Evolutionary conservation across 2,888 invertebrate species (phyloP).

Genomic region (Eupithecia pulchellata): DNA sequence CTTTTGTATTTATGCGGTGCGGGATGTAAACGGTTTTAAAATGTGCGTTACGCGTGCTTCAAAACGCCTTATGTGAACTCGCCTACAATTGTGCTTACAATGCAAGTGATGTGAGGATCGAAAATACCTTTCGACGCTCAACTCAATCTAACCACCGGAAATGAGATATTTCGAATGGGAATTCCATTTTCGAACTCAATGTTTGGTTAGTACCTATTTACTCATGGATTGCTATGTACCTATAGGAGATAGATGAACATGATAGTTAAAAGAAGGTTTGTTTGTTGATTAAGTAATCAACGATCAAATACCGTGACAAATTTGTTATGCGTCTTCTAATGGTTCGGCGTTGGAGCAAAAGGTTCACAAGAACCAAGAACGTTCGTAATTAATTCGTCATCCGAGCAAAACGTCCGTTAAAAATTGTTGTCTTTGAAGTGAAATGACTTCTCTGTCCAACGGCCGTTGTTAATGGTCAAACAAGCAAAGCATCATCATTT

Average conservation of each 20-base stretch:
- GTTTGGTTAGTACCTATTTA: constrained; percentile 23
- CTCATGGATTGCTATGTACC: not conserved
- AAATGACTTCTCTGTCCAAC: too few species aligned
- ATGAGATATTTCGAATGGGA: constrained; percentile 34
- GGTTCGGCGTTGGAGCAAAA: too few species aligned
- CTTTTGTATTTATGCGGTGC: too few species aligned
- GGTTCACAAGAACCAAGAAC: too few species aligned
- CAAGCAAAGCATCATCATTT: too few species aligned
- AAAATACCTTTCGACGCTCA: constrained; percentile 33
- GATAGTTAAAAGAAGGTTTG: not conserved
- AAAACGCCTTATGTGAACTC: not conserved
- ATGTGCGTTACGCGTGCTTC: not conserved
- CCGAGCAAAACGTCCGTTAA: too few species aligned
- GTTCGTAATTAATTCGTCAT: too few species aligned
- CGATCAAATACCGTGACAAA: not conserved
- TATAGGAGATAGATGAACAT: not conserved
- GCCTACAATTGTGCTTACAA: constrained; percentile 28
- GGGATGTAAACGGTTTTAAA: too few species aligned
- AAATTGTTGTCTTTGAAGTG: too few species aligned
- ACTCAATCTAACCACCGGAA: constrained; percentile 34
- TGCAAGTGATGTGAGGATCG: constrained; percentile 36
- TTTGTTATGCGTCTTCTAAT: too few species aligned
- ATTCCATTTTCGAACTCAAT: constrained; percentile 33
- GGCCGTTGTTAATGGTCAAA: too few species aligned
- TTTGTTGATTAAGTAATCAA: not conserved